Base-by-base conservation (phyloP, 2,113 vertebrate genomes). In the Cochlearius cochlearius region DNA sequence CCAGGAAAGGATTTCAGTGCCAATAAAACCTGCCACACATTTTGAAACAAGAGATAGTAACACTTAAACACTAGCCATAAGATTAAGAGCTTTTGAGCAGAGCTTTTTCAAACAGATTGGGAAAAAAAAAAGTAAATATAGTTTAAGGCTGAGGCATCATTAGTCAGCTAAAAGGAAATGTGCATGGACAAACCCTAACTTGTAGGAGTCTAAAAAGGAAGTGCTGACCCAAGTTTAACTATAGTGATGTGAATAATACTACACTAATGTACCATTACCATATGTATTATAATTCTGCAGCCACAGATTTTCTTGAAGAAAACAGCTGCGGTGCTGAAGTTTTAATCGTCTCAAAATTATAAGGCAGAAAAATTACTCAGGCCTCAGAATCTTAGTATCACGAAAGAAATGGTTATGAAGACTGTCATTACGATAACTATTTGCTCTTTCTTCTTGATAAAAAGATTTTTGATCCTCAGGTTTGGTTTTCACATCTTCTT, bases 171-270 rank as follows among this genome's bases (percentile, higher is more conserved):
- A 96, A 80, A 89, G 30, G 67, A 91, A 89, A 60, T 67, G 69
- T 55, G 11, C 67, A 59, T 62, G 58, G 80, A 81, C 67, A 93
- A 97, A 80, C 32, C 38, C 29, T 82, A 86, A 90, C 63, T 79
- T 82, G 64, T 74, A 75, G 39, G 36, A 94, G 23, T 80, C 75
- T 93, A 47, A 75, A 88, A 96, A 94, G 83, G 74, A 97, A 96
- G 73, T 88, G 87, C 91, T 97, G 89, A 97, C 88, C 86, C 58
- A 96, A 93, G 73, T 96, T 96, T 96, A 95, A 96, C 88, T 87
- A 73, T 76, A 95, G 62, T 94, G 30, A 52, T 88, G 87, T 58
- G 92, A 94, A 96, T 90, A 97, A 96, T 94, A 56, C 88, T 95
- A 85, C 81, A 27, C 87, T 88, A 97, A 97, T 94, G 58, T 75